Percentiles rank a stretch among this genome's conserved stretches.
Evolutionary conservation across 2,113 vertebrate genomes (phyloP).

Genomic region (Paradoxurus hermaphroditus): DNA sequence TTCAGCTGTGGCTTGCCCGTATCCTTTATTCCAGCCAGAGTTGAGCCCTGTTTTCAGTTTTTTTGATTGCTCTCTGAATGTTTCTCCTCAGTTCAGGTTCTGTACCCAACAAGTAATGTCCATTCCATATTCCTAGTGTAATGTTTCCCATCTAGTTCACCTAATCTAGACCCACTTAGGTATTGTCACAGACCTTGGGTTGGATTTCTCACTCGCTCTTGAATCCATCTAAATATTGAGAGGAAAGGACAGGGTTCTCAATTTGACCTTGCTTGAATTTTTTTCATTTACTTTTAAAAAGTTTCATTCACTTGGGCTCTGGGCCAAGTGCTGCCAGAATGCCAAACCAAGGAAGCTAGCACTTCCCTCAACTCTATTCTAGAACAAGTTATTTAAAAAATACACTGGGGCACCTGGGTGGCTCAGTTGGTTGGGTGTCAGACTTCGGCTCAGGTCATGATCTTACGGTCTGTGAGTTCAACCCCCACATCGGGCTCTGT

Average conservation of each 20-base stretch:
- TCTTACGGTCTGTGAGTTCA: too few species aligned
- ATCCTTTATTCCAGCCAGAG: background rate
- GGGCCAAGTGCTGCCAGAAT: background rate
- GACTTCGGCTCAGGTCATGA: too few species aligned
- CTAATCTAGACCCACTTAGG: background rate
- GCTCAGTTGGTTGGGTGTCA: too few species aligned
- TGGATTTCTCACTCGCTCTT: background rate
- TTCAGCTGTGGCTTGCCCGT: background rate
- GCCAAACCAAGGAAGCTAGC: background rate
- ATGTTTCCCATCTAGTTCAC: background rate
- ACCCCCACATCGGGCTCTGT: too few species aligned
- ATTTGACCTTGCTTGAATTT: background rate
- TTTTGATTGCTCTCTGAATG: background rate
- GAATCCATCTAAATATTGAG: background rate
- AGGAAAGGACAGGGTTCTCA: background rate
- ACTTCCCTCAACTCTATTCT: background rate
- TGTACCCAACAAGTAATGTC: background rate
- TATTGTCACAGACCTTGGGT: too few species aligned
- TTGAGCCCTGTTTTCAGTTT: background rate
- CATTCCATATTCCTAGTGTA: background rate
- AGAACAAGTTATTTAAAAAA: background rate
- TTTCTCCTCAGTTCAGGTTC: background rate
- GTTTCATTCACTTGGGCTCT: background rate
- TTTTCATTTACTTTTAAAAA: background rate
- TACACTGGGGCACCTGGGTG: too few species aligned